Percentiles rank a stretch among this genome's conserved stretches.
Conservation (phyloP, 2,113 vertebrate genomes). For the Peromyscus maniculatus region DNA sequence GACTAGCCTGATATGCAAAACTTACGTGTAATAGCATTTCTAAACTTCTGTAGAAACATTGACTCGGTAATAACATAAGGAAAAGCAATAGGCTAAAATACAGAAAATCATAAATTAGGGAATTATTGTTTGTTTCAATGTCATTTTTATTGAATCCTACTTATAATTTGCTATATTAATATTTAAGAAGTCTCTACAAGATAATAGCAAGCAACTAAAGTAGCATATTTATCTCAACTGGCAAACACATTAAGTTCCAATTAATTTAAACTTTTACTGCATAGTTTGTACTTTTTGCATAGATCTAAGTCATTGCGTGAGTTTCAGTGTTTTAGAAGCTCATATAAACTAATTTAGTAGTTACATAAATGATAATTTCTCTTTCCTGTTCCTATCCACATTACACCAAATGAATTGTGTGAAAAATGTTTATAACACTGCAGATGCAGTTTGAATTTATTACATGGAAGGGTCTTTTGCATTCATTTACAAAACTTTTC, state of each 20-base stretch:
- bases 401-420: conserved; percentile 46
- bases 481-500: conserved; percentile 47
- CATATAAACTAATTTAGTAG: conserved; percentile 57
- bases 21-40: neutral
- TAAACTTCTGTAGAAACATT: neutral
- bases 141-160: neutral
- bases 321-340: conserved; percentile 55
- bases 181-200: conserved; percentile 62
- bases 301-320: conserved; percentile 2
- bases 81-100: neutral
- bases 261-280: conserved; percentile 65
- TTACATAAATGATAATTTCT: conserved; percentile 40
- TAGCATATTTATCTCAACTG: conserved; percentile 33
- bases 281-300: conserved; percentile 55
- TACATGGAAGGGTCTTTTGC: neutral
- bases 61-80: neutral
- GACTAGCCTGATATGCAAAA: neutral
- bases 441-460: conserved; percentile 26
- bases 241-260: conserved; percentile 43
- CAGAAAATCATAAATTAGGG: neutral
- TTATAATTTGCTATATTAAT: conserved; percentile 46
- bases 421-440: conserved; percentile 47
- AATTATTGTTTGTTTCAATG: neutral
- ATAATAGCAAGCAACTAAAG: neutral
- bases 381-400: conserved; percentile 54